Percentiles rank a stretch among this genome's conserved stretches.
These are phyloP conservation scores for Melipona beecheii DNA, from an alignment of 2,888 invertebrate species.

Conservation along the genomic window DNA sequence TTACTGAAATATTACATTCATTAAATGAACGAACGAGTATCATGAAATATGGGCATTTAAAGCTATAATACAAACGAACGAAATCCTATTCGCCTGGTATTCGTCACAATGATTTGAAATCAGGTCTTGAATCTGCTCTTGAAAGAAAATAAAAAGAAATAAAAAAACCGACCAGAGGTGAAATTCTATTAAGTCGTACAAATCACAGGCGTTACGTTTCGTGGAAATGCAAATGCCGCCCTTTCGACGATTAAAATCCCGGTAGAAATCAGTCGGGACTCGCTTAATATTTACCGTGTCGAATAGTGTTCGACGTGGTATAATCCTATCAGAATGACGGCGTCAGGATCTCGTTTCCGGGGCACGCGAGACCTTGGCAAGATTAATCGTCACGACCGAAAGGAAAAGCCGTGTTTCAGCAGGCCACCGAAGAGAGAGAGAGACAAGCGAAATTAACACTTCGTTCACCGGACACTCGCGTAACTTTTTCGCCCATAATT, in stretches of 20 bases:
- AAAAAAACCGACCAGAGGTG: neutral
- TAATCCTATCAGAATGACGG: neutral
- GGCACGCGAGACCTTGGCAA: slow-evolving; percentile 22
- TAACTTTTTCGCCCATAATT: neutral
- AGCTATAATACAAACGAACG: no score
- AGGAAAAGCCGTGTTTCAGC: neutral
- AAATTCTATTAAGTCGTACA: neutral
- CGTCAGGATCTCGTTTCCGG: neutral
- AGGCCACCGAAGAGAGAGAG: neutral
- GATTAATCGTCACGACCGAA: slow-evolving; percentile 19
- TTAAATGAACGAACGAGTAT: no score
- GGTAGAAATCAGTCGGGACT: neutral
- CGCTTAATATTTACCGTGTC: slow-evolving; percentile 14
- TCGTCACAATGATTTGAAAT: neutral
- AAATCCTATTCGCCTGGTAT: no score
- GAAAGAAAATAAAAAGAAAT: neutral
- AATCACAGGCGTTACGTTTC: neutral
- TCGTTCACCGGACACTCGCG: neutral
- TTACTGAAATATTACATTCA: no score
- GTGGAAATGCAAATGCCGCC: neutral
- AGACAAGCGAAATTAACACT: neutral
- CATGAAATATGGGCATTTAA: no score
- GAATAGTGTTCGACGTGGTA: slow-evolving; percentile 6
- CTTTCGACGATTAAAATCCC: neutral
- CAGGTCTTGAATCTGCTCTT: neutral